Evolutionary conservation across 2,888 invertebrate species (phyloP), one percentile per base, ranked within the genome.

Genomic region (Zonitis immaculata): DNA sequence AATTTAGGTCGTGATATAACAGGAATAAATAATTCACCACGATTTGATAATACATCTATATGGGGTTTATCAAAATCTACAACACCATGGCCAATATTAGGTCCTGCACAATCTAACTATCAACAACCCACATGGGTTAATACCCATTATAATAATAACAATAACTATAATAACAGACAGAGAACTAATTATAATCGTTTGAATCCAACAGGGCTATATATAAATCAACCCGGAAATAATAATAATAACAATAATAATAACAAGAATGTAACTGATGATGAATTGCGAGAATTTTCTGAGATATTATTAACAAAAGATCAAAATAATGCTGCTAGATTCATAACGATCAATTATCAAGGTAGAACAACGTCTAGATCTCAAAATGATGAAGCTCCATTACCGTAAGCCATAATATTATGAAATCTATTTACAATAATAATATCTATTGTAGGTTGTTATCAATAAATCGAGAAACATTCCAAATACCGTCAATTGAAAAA

Each of bases 261-360:
- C 18, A 1, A 8, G 25, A 51, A 54, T 18, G 51, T 57, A 32
- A 54, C 47, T 7, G 75, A 76, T 59, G 60, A 72, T 18, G 76
- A 76, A 43, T 78, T 59, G 85, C 80, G 83, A 65, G 80, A 81
- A 42, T 76, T 91, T 47, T 84, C 88, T 12, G 91, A 91, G 75
- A 82, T 82, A 48, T 75, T 91, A 16, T 79, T 87, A 52, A 80
- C 79, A 51, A 86, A 87, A 69, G 91, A 91, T 69, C 76, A 74
- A 0, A 90, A 89, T 71, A 90, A 89, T 71, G 87, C 87, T 35
- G 82, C 86, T 6, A 83, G 77, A 67, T 81, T 82, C 60, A 78
- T 90, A n/a, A 83, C 80, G 0, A 68, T 91, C 1, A 88, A 90
- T 72, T 79, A 84, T 55, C 91, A 92, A 76, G 86, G 85, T 58